phyloP scores from a whole-genome alignment of 1,140 invertebrate genomes.

The Muscidifurax raptorellus region DNA sequence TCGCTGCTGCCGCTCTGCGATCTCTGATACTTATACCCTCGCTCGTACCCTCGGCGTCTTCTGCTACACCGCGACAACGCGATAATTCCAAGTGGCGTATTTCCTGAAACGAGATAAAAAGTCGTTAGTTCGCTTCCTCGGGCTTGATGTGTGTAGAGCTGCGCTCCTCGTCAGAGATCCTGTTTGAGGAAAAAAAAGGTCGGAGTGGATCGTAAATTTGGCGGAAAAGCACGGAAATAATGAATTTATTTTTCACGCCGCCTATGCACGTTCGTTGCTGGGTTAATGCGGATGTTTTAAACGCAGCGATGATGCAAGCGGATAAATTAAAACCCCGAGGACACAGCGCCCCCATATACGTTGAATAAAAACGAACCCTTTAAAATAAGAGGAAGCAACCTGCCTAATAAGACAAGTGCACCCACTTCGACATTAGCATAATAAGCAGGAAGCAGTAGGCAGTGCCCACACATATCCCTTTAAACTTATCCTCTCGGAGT shows the following conservation, averaged over 20 bases:
- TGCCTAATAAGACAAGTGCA: neutral
- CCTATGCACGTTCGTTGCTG: neutral
- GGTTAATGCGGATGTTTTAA: neutral
- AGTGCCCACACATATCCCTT: neutral
- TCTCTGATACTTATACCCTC: neutral
- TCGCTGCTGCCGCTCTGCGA: constrained; percentile 8
- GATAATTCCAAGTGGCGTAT: constrained; percentile 42
- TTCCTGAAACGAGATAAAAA: constrained; percentile 49
- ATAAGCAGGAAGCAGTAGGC: constrained; percentile 14
- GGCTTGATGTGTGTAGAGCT: too few species aligned
- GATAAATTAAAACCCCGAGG: neutral
- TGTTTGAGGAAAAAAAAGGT: neutral
- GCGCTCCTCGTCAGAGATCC: neutral
- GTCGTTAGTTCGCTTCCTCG: constrained; percentile 21
- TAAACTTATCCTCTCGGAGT: neutral
- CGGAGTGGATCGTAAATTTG: neutral
- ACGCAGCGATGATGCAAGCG: neutral
- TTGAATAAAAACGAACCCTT: neutral
- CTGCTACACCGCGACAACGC: too few species aligned
- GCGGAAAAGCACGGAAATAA: neutral
- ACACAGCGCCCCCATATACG: neutral
- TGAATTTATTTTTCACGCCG: constrained; percentile 1
- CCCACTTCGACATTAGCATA: neutral
- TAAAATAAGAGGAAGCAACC: neutral
- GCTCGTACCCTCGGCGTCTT: too few species aligned